Conservation (phyloP, 1,140 invertebrate genomes). For the Drosophila nebulosa region DNA sequence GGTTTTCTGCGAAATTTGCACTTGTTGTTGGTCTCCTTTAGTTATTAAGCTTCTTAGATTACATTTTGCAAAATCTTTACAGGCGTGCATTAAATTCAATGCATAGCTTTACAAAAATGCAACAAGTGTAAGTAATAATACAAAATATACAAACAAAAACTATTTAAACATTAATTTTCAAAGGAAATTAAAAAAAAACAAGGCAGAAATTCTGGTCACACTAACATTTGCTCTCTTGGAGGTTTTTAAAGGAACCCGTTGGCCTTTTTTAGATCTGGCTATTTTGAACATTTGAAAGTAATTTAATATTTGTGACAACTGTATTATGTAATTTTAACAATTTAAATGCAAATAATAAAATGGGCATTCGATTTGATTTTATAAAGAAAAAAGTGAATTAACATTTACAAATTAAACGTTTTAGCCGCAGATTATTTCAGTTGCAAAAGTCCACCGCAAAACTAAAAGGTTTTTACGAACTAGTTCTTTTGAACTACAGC, state of each 20-base stretch:
- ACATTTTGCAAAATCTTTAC: not conserved
- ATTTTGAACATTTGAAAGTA: not conserved
- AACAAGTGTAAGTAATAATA: not conserved
- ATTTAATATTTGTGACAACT: not conserved
- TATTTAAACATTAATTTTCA: not conserved
- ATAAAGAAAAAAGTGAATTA: too few relatives aligned
- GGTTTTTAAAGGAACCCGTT: not conserved
- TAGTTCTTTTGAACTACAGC: too few relatives aligned
- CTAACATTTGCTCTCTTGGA: not conserved
- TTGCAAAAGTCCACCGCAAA: not conserved
- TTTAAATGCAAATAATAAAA: not conserved
- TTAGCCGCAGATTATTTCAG: not conserved
- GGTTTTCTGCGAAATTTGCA: not conserved
- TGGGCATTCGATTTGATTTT: not conserved
- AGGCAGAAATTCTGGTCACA: not conserved
- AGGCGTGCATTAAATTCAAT: not conserved
- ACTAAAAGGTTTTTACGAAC: too few relatives aligned
- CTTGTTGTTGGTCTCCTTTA: not conserved
- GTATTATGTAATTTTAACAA: not conserved
- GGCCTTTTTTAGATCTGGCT: not conserved
- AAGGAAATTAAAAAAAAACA: constrained; percentile 2
- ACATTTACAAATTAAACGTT: too few relatives aligned
- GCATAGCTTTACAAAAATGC: not conserved
- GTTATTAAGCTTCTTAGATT: not conserved
- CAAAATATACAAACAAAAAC: not conserved